A percentile compares a stretch with the other conserved stretches of the same genome.
These are phyloP conservation scores for Griposia aprilina DNA, from an alignment of 2,888 invertebrate genomes.

Conservation along the genomic window DNA sequence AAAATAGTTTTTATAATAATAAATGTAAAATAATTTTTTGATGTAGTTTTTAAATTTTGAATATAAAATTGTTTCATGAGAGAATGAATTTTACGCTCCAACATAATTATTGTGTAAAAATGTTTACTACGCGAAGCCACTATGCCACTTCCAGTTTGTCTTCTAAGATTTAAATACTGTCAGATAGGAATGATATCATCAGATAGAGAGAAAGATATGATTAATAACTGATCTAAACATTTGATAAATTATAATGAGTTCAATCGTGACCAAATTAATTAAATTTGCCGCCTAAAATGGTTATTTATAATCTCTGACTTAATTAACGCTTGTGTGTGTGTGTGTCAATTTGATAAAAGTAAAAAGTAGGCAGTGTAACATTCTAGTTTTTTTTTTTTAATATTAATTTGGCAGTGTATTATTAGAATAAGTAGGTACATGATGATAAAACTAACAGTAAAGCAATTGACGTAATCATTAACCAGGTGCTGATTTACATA, in stretches of 20 bases:
- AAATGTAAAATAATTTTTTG: not conserved
- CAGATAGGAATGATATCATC: constrained; percentile 36
- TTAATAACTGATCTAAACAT: constrained; percentile 57
- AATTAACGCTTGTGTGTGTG: constrained; percentile 37
- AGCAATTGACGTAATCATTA: too few species aligned
- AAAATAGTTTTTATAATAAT: too few species aligned
- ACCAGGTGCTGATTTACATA: too few species aligned
- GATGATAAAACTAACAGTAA: too few species aligned
- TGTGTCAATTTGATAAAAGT: constrained; percentile 17
- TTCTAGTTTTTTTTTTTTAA: too few species aligned
- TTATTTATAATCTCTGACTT: constrained; percentile 54
- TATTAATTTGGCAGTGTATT: too few species aligned
- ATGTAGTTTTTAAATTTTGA: not conserved
- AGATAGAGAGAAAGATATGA: constrained; percentile 55
- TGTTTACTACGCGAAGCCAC: not conserved
- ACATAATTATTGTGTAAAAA: too few species aligned
- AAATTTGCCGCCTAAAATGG: constrained; percentile 53
- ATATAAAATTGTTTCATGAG: not conserved
- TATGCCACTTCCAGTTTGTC: not conserved
- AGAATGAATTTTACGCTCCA: not conserved
- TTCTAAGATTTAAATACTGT: constrained; percentile 13
- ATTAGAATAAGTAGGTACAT: too few species aligned
- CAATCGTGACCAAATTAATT: constrained; percentile 69
- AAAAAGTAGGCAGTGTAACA: not conserved
- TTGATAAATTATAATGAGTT: constrained; percentile 64